Base-by-base conservation (phyloP, 2,797 vertebrate genomes). In the Phrynocephalus forsythii region DNA sequence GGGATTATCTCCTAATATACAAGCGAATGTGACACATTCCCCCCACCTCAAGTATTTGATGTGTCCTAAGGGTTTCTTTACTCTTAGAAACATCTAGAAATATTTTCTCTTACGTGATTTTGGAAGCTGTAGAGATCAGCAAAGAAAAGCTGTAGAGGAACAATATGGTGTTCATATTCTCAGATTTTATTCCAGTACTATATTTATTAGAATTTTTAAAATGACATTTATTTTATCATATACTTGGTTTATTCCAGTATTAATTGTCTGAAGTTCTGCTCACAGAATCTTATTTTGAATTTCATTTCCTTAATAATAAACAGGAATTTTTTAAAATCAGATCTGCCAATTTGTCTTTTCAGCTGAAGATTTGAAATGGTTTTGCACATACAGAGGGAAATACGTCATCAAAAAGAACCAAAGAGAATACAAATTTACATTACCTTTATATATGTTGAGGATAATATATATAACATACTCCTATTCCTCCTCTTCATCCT, bases 1-100 rank as follows among this genome's bases (percentile, higher is more conserved):
- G 95, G 95, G 95, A 95, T 94, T 94, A 95, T 95, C 91, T 90
- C 91, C 79, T 90, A 91, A 94, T 95, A 91, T 95, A 94, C 83
- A 92, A 94, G 90, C 84, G 87, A 93, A 94, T 93, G 90, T 89
- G 93, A 86, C 82, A 79, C 85, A 83, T 92, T 89, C 89, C 84
- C 88, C 85, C 92, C 86, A 92, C 88, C 87, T 92, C 91, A 89
- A 88, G 88, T 90, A 91, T 26, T 87, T 85, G 90, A 20, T 82
- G 84, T 87, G 87, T 73, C 77, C 90, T 91, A 79, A n/a, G 71
- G 48, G 22, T 76, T 85, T 89, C 86, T 83, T 92, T 86, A 66
- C 86, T 91, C 91, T 91, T 0, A 0, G 30, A 80, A 73, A 24
- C 60, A 69, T 79, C 0, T n/a, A 72, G 82, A 91, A 79, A 73